Base-by-base conservation (phyloP, 2,797 vertebrate genomes). In the Propithecus deckenii region DNA sequence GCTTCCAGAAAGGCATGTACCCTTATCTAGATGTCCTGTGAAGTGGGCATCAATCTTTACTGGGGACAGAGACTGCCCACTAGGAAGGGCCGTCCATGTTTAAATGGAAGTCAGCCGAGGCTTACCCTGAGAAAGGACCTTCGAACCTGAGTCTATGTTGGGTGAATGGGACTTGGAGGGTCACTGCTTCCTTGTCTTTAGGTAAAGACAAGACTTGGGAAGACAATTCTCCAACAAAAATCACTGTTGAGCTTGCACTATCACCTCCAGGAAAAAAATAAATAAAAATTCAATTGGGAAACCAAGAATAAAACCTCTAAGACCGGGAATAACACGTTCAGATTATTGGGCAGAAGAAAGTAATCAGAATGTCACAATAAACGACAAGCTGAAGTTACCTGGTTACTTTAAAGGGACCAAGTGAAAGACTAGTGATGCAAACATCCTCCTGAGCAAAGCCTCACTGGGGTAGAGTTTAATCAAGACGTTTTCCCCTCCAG, bases 401-500 rank as follows among this genome's bases (percentile, higher is more conserved):
- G 14, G 41, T 72, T 88, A 65, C 30, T 38, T 55, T 41, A 81
- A 74, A 92, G 61, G 23, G 25, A 38, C 22, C 9, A 4, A 38
- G 22, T 83, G 46, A 74, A 67, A 85, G 69, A 92, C 72, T 22
- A 48, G 25, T 18, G 78, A 57, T 11, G 35, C 8, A 72, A 89
- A 87, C 79, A 59, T 61, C 92, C 61, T 57, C 52, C 52, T 35
- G 55, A 88, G 57, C 50, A 85, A 88, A 87, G 74, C 57, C 22
- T 96, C 80, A 50, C 1, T 38, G 50, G 76, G 22, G 69, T 46
- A 76, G 78, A 71, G 78, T 96, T 87, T 86, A 90, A 93, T 79
- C 84, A 61, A 89, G 46, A 84, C 35, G 5, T 67, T 81, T 65
- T 86, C 61, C 43, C 25, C 85, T 88, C 59, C 75, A 89, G 76